These are phyloP conservation scores for Drosophila hamatofila DNA, from an alignment of 2,888 invertebrate species.

Conservation along the genomic window DNA sequence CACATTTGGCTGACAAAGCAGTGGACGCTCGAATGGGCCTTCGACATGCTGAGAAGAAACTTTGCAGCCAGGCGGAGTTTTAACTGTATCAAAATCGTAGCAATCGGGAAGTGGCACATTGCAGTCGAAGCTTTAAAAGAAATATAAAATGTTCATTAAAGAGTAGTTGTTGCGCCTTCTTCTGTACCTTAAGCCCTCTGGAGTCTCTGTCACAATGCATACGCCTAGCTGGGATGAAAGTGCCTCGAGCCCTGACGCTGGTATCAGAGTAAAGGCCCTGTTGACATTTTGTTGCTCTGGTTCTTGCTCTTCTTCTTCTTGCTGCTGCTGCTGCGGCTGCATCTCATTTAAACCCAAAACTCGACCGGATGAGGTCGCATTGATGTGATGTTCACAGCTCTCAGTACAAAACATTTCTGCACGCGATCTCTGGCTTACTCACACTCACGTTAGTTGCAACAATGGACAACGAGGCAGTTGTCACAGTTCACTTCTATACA, in stretches of 20 bases:
- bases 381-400: constrained; percentile 53
- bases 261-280: constrained; percentile 19
- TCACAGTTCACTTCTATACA: not conserved
- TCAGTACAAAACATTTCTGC: constrained; percentile 60
- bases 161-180: not conserved
- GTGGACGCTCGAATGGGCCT: not conserved
- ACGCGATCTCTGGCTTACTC: not conserved
- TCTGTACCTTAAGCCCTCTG: constrained; percentile 58
- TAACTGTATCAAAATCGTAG: constrained; percentile 41
- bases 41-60: constrained; percentile 1
- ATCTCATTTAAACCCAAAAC: not conserved
- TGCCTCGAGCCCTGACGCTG: constrained; percentile 18
- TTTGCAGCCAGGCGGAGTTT: constrained; percentile 1
- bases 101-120: constrained; percentile 57
- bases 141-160: not conserved
- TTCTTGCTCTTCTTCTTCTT: not conserved
- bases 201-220: constrained; percentile 62
- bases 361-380: constrained; percentile 43
- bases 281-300: constrained; percentile 6
- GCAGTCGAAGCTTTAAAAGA: constrained; percentile 51
- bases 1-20: not conserved
- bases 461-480: constrained; percentile 19
- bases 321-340: not conserved
- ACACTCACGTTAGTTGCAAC: constrained; percentile 9
- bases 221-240: constrained; percentile 44